Evolutionary conservation across 2,888 invertebrate species (phyloP).

Genomic region (Anorthoa munda): DNA sequence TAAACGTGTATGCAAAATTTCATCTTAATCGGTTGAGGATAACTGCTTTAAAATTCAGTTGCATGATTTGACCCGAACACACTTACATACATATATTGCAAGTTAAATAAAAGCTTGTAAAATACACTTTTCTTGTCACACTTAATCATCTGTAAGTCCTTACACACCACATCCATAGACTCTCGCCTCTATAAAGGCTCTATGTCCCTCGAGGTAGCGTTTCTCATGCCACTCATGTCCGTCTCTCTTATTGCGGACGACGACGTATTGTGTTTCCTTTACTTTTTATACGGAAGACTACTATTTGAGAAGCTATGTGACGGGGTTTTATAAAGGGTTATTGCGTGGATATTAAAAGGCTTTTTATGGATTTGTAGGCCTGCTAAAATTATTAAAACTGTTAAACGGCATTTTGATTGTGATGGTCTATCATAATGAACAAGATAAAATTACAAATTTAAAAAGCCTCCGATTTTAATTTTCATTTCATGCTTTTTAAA

Average conservation of each 20-base stretch:
- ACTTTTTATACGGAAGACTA: slow-evolving; percentile 39
- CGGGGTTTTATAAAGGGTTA: neutral
- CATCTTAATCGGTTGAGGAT: too few species aligned
- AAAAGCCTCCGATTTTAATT: too few species aligned
- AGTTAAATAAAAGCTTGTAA: too few species aligned
- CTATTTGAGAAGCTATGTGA: neutral
- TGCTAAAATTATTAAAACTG: neutral
- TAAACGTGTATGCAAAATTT: too few species aligned
- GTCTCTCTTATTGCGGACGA: slow-evolving; percentile 52
- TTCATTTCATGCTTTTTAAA: too few species aligned
- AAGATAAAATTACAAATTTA: too few species aligned
- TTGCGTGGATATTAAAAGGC: neutral
- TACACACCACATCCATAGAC: slow-evolving; percentile 7
- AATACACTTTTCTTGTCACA: neutral
- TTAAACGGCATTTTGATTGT: too few species aligned
- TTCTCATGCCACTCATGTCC: slow-evolving; percentile 73
- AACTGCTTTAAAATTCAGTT: too few species aligned
- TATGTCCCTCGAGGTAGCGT: slow-evolving; percentile 1
- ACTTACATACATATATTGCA: too few species aligned
- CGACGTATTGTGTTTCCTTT: slow-evolving; percentile 67
- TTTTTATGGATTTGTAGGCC: neutral
- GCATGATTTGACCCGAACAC: too few species aligned
- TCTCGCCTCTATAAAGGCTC: neutral
- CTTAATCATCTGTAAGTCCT: neutral
- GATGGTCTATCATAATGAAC: too few species aligned